Evolutionary conservation across 1,140 invertebrate species (phyloP).

Genomic region (Aricia agestis): DNA sequence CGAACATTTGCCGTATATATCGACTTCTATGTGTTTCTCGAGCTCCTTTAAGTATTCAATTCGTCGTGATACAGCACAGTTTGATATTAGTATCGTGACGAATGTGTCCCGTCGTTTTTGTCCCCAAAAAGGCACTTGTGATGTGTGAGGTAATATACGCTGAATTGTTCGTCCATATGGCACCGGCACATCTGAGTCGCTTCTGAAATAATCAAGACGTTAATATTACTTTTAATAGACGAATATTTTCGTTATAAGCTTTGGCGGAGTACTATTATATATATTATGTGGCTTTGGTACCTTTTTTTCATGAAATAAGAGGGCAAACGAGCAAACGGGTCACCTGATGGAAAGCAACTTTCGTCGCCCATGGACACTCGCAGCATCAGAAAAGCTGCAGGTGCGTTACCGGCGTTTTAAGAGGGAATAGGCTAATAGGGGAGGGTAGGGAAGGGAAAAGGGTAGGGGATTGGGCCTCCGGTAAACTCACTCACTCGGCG

Average conservation of each 20-base stretch:
- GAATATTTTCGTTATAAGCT: not conserved
- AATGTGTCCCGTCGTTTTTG: conserved; percentile 65
- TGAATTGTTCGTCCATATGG: conserved; percentile 80
- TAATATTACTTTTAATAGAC: too few relatives aligned
- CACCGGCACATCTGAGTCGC: conserved; percentile 82
- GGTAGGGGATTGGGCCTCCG: too few relatives aligned
- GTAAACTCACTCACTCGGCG: too few relatives aligned
- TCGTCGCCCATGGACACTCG: too few relatives aligned
- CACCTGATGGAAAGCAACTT: too few relatives aligned
- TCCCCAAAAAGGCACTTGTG: conserved; percentile 42
- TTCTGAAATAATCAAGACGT: conserved; percentile 51
- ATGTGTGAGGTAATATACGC: conserved; percentile 28
- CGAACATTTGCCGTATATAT: conserved; percentile 52
- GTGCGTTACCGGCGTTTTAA: too few relatives aligned
- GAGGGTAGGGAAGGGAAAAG: too few relatives aligned
- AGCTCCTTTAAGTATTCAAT: conserved; percentile 79
- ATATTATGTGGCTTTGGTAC: too few relatives aligned
- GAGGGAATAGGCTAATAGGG: too few relatives aligned
- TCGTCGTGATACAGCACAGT: conserved; percentile 75
- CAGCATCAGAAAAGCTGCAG: too few relatives aligned
- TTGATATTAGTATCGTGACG: conserved; percentile 79
- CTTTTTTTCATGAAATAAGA: too few relatives aligned
- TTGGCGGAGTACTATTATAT: not conserved
- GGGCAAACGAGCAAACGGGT: too few relatives aligned
- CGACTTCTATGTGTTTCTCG: conserved; percentile 46